Conservation (phyloP, 2,797 vertebrate species). For the Enteromius argenteus region DNA sequence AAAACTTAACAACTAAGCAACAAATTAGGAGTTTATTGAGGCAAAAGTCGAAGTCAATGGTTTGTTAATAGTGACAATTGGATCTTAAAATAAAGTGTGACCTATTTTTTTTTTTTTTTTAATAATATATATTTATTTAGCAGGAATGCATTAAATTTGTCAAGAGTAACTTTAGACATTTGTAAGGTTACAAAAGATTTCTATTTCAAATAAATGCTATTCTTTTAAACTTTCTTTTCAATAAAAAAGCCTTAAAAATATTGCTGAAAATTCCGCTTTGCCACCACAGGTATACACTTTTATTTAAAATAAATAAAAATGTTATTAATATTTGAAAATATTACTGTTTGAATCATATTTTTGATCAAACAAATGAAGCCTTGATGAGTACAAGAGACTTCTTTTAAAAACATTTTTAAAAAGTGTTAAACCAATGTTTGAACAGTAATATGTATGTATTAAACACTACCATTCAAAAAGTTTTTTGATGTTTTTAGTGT, state of each 20-base stretch:
- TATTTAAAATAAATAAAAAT: not conserved
- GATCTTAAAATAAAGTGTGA: not conserved
- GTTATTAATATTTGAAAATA: not conserved
- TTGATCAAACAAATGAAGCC: not conserved
- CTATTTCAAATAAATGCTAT: not conserved
- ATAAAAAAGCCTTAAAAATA: not conserved
- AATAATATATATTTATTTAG: not conserved
- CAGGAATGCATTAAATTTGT: not conserved
- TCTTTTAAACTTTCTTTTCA: not conserved
- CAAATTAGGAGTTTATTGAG: not conserved
- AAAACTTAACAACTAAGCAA: no score
- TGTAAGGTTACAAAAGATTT: not conserved
- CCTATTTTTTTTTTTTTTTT: not conserved
- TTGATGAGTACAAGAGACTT: not conserved
- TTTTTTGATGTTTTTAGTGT: not conserved
- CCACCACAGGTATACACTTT: not conserved
- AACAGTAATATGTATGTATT: not conserved
- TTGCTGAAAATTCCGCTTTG: not conserved
- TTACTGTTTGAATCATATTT: not conserved
- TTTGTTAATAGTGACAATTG: not conserved
- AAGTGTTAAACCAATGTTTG: not conserved
- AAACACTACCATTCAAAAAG: not conserved
- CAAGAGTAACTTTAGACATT: not conserved
- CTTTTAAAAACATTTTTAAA: not conserved
- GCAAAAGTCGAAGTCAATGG: not conserved